phyloP scores from a whole-genome alignment of 2,797 vertebrate genomes.

The Smutsia gigantea region DNA sequence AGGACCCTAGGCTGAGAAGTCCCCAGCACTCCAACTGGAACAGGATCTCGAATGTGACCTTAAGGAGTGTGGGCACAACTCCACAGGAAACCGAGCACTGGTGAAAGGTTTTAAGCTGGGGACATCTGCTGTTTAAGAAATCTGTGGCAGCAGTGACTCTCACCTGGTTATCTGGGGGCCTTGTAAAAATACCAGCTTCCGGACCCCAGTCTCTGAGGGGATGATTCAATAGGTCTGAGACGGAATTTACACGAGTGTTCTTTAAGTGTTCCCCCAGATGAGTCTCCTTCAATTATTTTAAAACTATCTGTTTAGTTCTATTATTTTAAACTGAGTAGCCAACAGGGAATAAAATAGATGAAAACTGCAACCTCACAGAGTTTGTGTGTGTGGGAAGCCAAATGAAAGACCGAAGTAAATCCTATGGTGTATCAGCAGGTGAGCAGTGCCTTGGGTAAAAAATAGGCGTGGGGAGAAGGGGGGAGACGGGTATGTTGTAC shows the following conservation, averaged over 20 bases:
- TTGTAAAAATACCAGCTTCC: not conserved
- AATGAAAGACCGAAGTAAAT: not conserved
- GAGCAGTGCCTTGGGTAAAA: not conserved
- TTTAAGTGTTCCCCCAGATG: not conserved
- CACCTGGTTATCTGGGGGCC: not conserved
- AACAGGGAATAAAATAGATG: not conserved
- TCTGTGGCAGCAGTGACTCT: not conserved
- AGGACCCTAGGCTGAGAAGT: not conserved
- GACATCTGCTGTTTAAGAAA: not conserved
- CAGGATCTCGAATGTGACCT: not conserved
- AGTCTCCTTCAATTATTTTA: not conserved
- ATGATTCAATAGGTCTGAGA: not conserved
- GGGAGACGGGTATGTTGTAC: not conserved
- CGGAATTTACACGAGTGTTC: not conserved
- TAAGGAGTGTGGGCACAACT: not conserved
- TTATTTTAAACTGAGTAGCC: not conserved
- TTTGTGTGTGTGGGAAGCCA: not conserved
- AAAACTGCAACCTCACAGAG: not conserved
- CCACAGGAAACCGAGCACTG: not conserved
- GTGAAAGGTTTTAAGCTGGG: not conserved
- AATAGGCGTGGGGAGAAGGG: not conserved
- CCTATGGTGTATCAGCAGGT: too few species aligned
- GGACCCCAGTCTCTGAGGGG: not conserved
- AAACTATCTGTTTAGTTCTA: not conserved
- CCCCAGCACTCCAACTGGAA: too few species aligned